Conservation (phyloP, 2,888 invertebrate species). For the Torymus texanus region DNA sequence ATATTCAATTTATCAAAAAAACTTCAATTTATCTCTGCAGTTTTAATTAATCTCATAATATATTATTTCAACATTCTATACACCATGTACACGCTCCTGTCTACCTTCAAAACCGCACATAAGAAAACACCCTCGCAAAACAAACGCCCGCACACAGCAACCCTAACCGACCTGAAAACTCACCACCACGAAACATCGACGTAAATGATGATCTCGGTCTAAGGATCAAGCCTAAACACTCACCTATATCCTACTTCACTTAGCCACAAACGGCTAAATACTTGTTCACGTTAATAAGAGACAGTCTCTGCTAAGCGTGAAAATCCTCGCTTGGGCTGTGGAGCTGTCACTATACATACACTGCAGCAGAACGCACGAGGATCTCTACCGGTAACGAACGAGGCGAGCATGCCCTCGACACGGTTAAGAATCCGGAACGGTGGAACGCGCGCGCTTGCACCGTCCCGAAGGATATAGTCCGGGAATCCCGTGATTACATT, state of each 20-base stretch:
- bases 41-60: too few species aligned
- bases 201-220: constrained; percentile 52
- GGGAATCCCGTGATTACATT: constrained; percentile 75
- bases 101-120: constrained; percentile 25
- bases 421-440: constrained; percentile 74
- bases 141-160: too few species aligned
- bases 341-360: constrained; percentile 40
- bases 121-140: constrained; percentile 18
- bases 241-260: background rate
- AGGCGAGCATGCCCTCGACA: constrained; percentile 55
- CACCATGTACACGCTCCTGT: too few species aligned
- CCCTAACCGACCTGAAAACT: too few species aligned
- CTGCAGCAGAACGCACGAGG: background rate
- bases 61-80: too few species aligned
- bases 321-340: constrained; percentile 21
- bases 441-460: constrained; percentile 61
- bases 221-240: background rate
- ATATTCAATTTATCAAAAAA: too few species aligned
- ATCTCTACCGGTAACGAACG: constrained; percentile 26
- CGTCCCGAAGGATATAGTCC: constrained; percentile 70
- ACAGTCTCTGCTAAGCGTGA: background rate
- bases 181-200: constrained; percentile 23
- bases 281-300: background rate
- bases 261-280: constrained; percentile 23
- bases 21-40: too few species aligned